Evolutionary conservation across 64 coral and sea anemone genomes (phyloP).

Genomic region (Porites lutea): DNA sequence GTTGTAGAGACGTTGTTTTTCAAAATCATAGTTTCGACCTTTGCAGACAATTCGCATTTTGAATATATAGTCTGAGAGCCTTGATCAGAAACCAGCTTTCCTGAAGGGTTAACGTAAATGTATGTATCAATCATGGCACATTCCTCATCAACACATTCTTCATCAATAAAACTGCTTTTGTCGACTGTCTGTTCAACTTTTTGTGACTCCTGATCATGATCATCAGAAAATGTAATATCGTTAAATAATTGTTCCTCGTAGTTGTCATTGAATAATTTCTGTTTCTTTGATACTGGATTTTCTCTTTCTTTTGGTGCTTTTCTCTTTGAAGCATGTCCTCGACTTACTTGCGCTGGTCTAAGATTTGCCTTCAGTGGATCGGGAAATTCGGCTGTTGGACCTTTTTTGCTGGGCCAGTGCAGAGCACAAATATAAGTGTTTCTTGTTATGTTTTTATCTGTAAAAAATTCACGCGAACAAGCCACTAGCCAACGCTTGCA

Average conservation of each 20-base stretch:
- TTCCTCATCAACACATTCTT: too few relatives aligned
- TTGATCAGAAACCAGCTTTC: conserved; percentile 40
- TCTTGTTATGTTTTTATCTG: conserved; percentile 38
- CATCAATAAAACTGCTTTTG: not conserved
- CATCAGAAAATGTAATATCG: not conserved
- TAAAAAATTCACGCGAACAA: conserved; percentile 23
- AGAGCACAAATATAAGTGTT: conserved; percentile 76
- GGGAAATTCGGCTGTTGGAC: conserved; percentile 65
- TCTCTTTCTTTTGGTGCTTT: conserved; percentile 70
- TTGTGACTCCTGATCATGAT: conserved; percentile 40
- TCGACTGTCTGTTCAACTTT: conserved; percentile 31
- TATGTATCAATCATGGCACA: not conserved
- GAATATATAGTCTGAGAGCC: conserved; percentile 64
- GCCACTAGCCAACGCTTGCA: conserved; percentile 51
- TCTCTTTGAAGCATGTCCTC: conserved; percentile 70
- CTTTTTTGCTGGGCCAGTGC: conserved; percentile 59
- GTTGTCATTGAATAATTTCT: conserved; percentile 40
- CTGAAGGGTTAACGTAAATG: conserved; percentile 33
- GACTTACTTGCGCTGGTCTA: conserved; percentile 23
- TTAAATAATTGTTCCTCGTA: conserved; percentile 10
- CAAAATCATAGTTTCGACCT: conserved; percentile 76
- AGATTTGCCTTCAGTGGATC: conserved; percentile 69
- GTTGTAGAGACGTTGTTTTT: conserved; percentile 70
- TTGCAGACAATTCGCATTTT: conserved; percentile 67
- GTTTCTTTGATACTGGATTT: conserved; percentile 52